Evolutionary conservation across 2,888 invertebrate genomes (phyloP), one percentile per base, ranked within the genome.

Genomic region (Parnassius mnemosyne): DNA sequence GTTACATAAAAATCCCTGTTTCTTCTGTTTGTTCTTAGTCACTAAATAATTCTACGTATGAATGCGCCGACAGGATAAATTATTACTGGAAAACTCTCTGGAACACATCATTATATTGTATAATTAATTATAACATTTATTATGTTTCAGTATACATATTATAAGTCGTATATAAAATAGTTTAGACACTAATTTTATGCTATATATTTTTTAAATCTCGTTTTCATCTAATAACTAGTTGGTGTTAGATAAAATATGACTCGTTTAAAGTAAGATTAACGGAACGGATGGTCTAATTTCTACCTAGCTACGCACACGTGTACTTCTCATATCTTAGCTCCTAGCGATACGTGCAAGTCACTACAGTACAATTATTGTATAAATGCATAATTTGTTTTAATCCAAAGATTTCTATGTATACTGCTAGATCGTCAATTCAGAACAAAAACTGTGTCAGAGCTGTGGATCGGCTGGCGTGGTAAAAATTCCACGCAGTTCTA

Each of bases 241-340:
- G 89, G 88, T 88, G 89, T 88, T 87, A 77, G 78, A 80, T 85
- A 81, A 72, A 85, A 85, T 85, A 83, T 85, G 83, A 82, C 80
- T 77, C 81, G 46, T n/a, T 60, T 57, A 65, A 54, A 44, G 12
- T 13, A 12, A 57, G 42, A 53, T 53, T 12, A 12, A n/a, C 9
- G 65, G 50, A 54, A 3, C 34, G 51, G 49, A 53, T 43, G 46
- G 13, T 53, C 47, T 53, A 41, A 41, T 10, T 3, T 20, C 20
- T 20, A 20, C 16, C 47, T 3, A 43, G 3, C 50, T 51, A 25
- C 20, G n/a, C 53, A 11, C 13, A 11, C 10, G n/a, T 25, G 7
- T 3, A 5, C 9, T 20, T 13, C 9, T 43, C 13, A 13, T 16
- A n/a, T 9, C 34, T 46, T 42, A 47, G 52, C 41, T 56, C 46